Conservation (phyloP, 2,113 vertebrate genomes). For the Machaerirhynchus nigripectus region DNA sequence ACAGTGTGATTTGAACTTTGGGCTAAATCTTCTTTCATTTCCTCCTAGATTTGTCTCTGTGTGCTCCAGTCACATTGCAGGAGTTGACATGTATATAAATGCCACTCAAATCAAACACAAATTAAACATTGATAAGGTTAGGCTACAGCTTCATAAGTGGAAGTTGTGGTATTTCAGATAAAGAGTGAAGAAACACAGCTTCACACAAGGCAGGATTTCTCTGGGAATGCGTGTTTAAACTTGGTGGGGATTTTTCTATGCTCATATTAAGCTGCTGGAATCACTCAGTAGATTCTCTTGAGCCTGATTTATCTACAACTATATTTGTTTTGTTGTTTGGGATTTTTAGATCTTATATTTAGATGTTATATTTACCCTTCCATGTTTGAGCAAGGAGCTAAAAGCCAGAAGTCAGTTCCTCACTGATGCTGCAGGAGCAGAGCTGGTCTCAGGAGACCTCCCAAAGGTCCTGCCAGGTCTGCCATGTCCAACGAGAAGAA, state of each 20-base stretch:
- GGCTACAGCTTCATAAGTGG: not conserved
- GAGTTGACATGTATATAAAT: not conserved
- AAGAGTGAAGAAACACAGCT: not conserved
- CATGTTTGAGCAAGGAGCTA: not conserved
- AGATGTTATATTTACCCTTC: not conserved
- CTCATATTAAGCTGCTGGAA: not conserved
- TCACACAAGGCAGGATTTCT: not conserved
- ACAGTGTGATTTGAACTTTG: not conserved
- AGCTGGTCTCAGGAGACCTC: not conserved
- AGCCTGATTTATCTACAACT: not conserved
- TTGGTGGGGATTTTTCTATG: not conserved
- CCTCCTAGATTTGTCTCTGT: not conserved
- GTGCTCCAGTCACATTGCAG: not conserved
- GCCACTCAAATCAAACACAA: not conserved
- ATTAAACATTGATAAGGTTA: not conserved
- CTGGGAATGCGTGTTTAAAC: not conserved
- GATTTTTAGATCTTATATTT: not conserved
- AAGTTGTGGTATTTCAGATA: not conserved
- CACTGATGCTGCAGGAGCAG: not conserved
- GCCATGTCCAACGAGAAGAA: not conserved
- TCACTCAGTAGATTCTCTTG: not conserved
- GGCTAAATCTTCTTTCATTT: not conserved
- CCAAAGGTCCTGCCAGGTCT: not conserved
- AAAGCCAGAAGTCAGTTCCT: not conserved
- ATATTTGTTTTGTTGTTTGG: not conserved